Evolutionary conservation across 37 sponge, comb jelly and placozoan genomes (phyloP), one percentile per base, ranked within the genome.

Genomic region (Cliona cf. orientalis): DNA sequence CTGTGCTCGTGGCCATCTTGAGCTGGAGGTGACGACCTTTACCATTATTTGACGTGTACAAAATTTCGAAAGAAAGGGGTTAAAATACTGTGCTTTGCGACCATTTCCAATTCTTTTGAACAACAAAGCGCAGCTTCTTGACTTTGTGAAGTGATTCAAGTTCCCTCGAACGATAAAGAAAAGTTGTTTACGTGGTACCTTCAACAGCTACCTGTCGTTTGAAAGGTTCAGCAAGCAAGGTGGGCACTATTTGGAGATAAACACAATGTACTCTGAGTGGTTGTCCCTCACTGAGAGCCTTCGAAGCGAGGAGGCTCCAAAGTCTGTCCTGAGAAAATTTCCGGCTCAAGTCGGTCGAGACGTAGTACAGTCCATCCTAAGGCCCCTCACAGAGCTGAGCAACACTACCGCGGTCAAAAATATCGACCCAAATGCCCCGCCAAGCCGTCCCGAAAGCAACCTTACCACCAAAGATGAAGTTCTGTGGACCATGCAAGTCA

Each of bases 401-500:
- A 63, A 39, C 42, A 6, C 5, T 3, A 31, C 67, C 11, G 5
- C 5, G 7, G 32, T 29, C 23, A 59, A 59, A 9, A 22, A 28
- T 22, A 3, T 49, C 9, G 33, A 26, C 45, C 39, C 56, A n/a
- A n/a, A n/a, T n/a, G n/a, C n/a, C n/a, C n/a, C n/a, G n/a, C n/a
- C n/a, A n/a, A n/a, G n/a, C n/a, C n/a, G n/a, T 25, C 17, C 58
- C 34, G 1, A 37, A 2, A 61, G 46, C 55, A 14, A 72, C 14
- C 66, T 91, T 0, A 39, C 59, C 11, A 76, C 86, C 3, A 72
- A 42, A 29, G 81, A 84, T 39, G 69, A 94, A 58, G 92, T 94
- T 9, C 29, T 88, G 1, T 94, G 95, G 95, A 88, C 85, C 21
- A 91, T 94, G 95, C 75, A 91, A 38, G 92, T 91, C 0, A 46